Evolutionary conservation across 1,140 invertebrate species (phyloP).

Genomic region (Drosophila cardini): DNA sequence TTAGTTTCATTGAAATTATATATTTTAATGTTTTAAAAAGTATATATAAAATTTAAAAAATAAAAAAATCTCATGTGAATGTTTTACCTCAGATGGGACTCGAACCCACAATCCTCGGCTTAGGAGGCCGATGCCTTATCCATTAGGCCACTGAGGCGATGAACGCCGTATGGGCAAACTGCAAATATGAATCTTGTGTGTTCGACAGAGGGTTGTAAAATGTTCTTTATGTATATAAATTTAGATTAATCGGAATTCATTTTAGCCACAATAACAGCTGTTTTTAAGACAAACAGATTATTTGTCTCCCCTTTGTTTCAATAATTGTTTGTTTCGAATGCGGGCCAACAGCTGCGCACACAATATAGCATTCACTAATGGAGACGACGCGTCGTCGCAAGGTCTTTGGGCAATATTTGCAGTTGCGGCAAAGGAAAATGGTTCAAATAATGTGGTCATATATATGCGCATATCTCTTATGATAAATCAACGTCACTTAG

Average conservation of each 20-base stretch:
- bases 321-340: slow-evolving; percentile 39
- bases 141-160: slow-evolving; percentile 68
- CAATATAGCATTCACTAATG: slow-evolving; percentile 5
- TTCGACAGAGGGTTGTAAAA: not conserved
- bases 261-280: slow-evolving; percentile 26
- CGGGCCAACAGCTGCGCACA: slow-evolving; percentile 48
- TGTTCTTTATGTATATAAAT: not conserved
- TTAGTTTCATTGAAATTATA: not conserved
- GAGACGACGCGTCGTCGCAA: slow-evolving; percentile 3
- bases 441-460: slow-evolving; percentile 29
- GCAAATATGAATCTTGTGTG: not conserved
- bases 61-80: slow-evolving; percentile 1
- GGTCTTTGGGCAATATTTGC: slow-evolving; percentile 30
- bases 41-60: not conserved
- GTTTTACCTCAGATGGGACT: slow-evolving; percentile 62
- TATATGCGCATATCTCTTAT: slow-evolving; percentile 38
- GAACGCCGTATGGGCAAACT: slow-evolving; percentile 12
- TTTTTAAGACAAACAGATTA: slow-evolving; percentile 35
- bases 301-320: slow-evolving; percentile 23
- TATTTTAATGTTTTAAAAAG: not conserved
- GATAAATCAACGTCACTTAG: slow-evolving; percentile 81
- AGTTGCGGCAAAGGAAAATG: slow-evolving; percentile 17
- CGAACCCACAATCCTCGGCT: slow-evolving; percentile 78
- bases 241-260: slow-evolving; percentile 20
- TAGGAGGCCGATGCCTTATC: slow-evolving; percentile 78